Evolutionary conservation across 1,140 invertebrate species (phyloP), one percentile per base, ranked within the genome.

Genomic region (Cotesia chilonis): DNA sequence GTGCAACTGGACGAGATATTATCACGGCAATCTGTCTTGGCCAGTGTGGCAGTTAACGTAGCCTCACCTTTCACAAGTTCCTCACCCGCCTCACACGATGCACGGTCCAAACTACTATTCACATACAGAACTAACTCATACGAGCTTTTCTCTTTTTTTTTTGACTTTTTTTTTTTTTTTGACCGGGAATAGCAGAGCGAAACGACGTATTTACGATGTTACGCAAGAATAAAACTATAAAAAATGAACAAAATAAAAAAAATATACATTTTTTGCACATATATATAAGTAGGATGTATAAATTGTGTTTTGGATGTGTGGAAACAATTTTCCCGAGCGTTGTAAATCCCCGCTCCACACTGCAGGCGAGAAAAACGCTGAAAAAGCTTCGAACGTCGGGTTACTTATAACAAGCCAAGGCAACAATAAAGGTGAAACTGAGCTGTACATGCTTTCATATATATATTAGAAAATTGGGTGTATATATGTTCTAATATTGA

Each of bases 241-340:
- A 37, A 41, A 41, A 38, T 3, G 51, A 6, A 51, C 4, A 51
- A n/a, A 47, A 36, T 14, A 20, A 28, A 38, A 51, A 12, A 28
- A 14, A 36, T 28, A 35, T 41, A 63, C 20, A 57, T 28, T 28
- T 28, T 28, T 28, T 28, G 28, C 28, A 28, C 28, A 41, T 41
- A 47, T 47, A 47, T 7, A 47, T 47, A 60, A 28, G 41, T 7
- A 52, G 28, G n/a, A 28, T 28, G 28, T 28, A 28, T 28, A 28
- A 12, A 54, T 52, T 41, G 41, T 60, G 65, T 52, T 4, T 59
- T 36, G 69, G 4, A n/a, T 35, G 64, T 71, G 69, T 65, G 69
- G 69, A 74, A 74, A 74, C 73, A 74, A 74, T 74, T 74, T 74
- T 69, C 69, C 69, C 69, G 57, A 59, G 64, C 38, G 69, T 55